Evolutionary conservation across 2,797 vertebrate species (phyloP).

Genomic region (Dermochelys coriacea): DNA sequence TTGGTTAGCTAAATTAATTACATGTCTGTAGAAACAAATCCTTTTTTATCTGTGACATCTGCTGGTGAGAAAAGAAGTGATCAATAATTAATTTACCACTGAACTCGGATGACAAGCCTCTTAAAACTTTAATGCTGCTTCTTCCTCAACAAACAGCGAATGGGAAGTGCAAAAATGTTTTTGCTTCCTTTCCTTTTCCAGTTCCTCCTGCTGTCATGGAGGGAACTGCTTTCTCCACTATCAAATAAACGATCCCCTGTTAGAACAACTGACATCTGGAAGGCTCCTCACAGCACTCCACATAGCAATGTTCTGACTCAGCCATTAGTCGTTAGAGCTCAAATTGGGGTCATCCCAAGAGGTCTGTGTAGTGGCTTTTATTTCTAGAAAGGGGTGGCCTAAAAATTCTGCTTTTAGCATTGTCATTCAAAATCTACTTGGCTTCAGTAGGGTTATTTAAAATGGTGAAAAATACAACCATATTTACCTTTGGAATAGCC

Average conservation of each 20-base stretch:
- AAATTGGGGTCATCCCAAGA: conserved; percentile 64
- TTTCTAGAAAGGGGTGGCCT: conserved; percentile 39
- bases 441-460: conserved; percentile 74
- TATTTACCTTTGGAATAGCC: conserved; percentile 67
- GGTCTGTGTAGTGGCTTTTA: conserved; percentile 65
- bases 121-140: conserved; percentile 29
- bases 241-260: conserved; percentile 66
- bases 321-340: conserved; percentile 67
- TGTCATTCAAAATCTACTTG: conserved; percentile 70
- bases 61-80: background rate
- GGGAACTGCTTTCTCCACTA: conserved; percentile 16
- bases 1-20: background rate
- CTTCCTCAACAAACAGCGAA: conserved; percentile 19
- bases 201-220: background rate
- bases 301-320: conserved; percentile 68
- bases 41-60: background rate
- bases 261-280: conserved; percentile 68
- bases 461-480: conserved; percentile 73
- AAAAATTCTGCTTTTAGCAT: conserved; percentile 65
- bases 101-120: background rate
- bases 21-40: background rate
- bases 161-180: background rate
- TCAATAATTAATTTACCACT: background rate
- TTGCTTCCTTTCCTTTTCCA: conserved; percentile 9
- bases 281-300: conserved; percentile 66